Evolutionary conservation across 2,888 invertebrate genomes (phyloP).

Genomic region (Tinea pellionella): DNA sequence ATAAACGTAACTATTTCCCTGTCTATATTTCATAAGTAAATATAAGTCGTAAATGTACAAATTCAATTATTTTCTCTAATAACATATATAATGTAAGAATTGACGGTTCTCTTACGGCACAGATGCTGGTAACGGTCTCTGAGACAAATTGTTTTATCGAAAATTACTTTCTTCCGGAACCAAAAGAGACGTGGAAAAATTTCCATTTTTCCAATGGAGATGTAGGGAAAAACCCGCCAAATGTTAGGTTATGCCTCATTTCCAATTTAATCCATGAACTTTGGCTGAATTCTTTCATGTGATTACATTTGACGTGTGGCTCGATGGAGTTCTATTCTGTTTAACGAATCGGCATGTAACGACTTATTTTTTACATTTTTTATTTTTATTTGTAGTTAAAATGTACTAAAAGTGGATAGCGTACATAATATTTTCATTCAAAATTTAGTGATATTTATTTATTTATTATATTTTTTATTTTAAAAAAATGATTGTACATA

Average conservation of each 20-base stretch:
- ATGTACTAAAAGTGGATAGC: no score
- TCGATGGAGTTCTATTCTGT: background rate
- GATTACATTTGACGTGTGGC: conserved; percentile 14
- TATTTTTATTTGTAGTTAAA: no score
- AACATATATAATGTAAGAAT: conserved; percentile 1
- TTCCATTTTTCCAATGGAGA: conserved; percentile 58
- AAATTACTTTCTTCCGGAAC: conserved; percentile 53
- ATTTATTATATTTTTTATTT: no score
- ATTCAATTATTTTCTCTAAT: background rate
- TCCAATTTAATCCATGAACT: conserved; percentile 14
- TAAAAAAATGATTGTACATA: no score
- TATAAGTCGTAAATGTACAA: background rate
- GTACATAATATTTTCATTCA: no score
- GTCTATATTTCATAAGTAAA: background rate
- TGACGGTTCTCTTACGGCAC: conserved; percentile 31
- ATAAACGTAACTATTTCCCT: no score
- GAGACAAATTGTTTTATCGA: conserved; percentile 67
- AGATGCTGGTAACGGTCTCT: conserved; percentile 55
- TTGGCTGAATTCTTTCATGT: conserved; percentile 13
- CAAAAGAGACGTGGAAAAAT: conserved; percentile 33
- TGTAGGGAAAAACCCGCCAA: conserved; percentile 15
- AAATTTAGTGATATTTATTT: no score
- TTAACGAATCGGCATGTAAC: background rate
- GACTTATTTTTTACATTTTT: background rate
- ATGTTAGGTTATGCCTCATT: conserved; percentile 14